Conservation (phyloP, 1,140 invertebrate species). For the Amyelois transitella region DNA sequence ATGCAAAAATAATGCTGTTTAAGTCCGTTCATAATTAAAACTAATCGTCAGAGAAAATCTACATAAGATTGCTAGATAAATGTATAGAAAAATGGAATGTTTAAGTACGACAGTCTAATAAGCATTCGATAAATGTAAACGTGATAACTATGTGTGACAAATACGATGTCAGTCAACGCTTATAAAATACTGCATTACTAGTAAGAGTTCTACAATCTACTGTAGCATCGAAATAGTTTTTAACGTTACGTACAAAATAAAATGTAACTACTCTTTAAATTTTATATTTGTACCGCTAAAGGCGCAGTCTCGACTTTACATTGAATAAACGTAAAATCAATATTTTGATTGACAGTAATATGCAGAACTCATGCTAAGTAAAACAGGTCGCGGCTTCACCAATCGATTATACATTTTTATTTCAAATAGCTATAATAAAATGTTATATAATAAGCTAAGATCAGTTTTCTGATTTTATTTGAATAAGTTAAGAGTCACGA, state of each 20-base stretch:
- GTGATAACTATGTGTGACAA: conserved; percentile 29
- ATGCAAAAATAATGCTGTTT: conserved; percentile 46
- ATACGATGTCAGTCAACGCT: conserved; percentile 55
- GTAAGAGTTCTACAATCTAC: not conserved
- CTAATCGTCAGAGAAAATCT: conserved; percentile 37
- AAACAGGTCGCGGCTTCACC: not conserved
- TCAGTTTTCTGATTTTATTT: not conserved
- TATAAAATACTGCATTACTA: conserved; percentile 19
- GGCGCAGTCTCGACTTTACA: not conserved
- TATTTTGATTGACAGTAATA: not conserved
- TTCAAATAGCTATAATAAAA: not conserved
- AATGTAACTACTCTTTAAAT: not conserved
- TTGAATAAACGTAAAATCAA: not conserved
- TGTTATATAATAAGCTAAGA: not conserved
- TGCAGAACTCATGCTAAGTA: not conserved
- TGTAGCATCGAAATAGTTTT: not conserved
- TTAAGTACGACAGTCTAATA: conserved; percentile 67
- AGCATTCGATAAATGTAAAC: conserved; percentile 42
- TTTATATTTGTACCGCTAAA: not conserved
- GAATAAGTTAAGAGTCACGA: not conserved
- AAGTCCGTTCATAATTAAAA: conserved; percentile 48
- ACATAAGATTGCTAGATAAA: conserved; percentile 46
- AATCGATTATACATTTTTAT: not conserved
- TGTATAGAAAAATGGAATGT: conserved; percentile 67
- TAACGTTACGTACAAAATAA: not conserved